Conservation (phyloP, 2,797 vertebrate species). For the Pseudochirops cupreus region DNA sequence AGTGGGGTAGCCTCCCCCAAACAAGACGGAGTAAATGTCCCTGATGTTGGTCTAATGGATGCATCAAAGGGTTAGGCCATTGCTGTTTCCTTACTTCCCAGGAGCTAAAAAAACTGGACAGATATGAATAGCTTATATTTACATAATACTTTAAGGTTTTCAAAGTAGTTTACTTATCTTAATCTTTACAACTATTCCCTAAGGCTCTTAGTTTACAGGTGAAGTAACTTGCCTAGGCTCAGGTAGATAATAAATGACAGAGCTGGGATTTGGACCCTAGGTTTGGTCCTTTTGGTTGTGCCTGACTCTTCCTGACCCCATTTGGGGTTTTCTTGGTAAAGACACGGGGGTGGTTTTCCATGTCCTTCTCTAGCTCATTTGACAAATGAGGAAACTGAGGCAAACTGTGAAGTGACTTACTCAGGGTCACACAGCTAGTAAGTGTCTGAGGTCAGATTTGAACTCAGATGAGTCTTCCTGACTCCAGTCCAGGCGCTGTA, state of each 20-base stretch:
- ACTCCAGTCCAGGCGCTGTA: not conserved
- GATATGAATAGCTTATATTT: not conserved
- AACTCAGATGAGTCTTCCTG: not conserved
- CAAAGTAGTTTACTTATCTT: not conserved
- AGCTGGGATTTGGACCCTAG: not conserved
- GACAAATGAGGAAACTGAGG: not conserved
- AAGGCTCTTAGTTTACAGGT: not conserved
- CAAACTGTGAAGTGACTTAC: not conserved
- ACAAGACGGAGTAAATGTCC: not conserved
- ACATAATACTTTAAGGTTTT: not conserved
- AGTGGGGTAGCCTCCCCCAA: not conserved
- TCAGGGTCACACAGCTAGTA: not conserved
- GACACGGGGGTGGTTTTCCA: not conserved
- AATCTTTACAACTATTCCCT: not conserved
- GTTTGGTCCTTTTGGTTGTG: not conserved
- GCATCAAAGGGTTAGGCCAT: not conserved
- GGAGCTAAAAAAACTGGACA: not conserved
- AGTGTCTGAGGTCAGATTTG: not conserved
- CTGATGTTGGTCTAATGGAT: not conserved
- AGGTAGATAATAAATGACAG: not conserved
- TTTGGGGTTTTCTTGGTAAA: not conserved
- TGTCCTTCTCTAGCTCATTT: not conserved
- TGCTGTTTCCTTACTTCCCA: not conserved
- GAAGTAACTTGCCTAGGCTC: not conserved
- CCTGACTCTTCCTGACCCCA: not conserved